Evolutionary conservation across 2,797 vertebrate species (phyloP).

Genomic region (Lacerta agilis): DNA sequence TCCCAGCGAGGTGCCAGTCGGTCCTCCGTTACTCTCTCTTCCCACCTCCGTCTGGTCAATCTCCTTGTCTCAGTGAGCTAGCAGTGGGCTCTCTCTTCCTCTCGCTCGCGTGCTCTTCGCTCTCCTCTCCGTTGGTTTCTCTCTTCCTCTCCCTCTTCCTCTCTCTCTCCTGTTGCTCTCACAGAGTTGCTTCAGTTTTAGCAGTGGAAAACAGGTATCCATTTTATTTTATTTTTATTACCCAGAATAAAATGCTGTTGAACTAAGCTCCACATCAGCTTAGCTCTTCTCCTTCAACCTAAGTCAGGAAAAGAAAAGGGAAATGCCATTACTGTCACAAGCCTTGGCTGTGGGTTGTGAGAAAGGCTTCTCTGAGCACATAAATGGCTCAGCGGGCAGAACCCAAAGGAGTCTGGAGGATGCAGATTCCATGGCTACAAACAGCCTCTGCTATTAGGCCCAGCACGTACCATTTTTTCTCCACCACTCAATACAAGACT

Average conservation of each 20-base stretch:
- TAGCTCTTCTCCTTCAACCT: conserved; percentile 96
- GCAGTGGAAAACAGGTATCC: conserved; percentile 99
- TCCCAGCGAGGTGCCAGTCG: conserved; percentile 83
- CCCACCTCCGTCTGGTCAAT: conserved; percentile 78
- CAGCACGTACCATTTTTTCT: neutral
- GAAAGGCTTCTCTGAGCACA: neutral
- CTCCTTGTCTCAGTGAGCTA: conserved; percentile 82
- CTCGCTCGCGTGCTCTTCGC: conserved; percentile 76
- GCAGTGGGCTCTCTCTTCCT: conserved; percentile 81
- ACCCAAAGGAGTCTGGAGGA: neutral
- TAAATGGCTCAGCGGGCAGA: neutral
- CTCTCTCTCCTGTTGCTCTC: conserved; percentile 94
- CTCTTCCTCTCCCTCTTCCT: conserved; percentile 83
- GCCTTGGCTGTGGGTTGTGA: neutral
- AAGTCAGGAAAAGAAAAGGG: conserved; percentile 19
- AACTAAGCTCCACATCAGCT: conserved; percentile 98
- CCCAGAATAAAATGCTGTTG: conserved; percentile 99
- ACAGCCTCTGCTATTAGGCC: neutral
- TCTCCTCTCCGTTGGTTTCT: conserved; percentile 88
- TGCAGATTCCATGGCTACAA: neutral
- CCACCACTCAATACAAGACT: neutral
- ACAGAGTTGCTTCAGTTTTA: conserved; percentile 99
- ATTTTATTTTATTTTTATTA: conserved; percentile 99
- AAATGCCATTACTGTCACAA: neutral
- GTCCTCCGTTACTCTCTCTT: conserved; percentile 75